Evolutionary conservation across 2,888 invertebrate genomes (phyloP).

Genomic region (Dioctria rufipes): DNA sequence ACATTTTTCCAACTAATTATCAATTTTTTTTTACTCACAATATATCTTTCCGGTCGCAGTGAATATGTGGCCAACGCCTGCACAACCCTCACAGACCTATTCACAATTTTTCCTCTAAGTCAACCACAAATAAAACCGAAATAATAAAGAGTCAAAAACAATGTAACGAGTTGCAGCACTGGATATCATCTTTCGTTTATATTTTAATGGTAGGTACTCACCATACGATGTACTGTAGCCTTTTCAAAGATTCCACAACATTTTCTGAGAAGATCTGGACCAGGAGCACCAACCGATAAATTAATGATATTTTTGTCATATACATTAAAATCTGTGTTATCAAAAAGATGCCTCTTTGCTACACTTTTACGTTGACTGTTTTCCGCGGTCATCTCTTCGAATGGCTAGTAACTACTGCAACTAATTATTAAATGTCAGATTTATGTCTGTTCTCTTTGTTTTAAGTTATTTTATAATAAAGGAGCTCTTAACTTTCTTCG

Average conservation of each 20-base stretch:
- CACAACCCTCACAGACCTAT: not conserved
- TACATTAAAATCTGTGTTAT: constrained; percentile 71
- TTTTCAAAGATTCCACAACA: constrained; percentile 71
- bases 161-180: too few relatives aligned
- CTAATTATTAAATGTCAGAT: too few relatives aligned
- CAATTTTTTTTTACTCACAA: not conserved
- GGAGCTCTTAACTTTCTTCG: too few relatives aligned
- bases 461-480: too few relatives aligned
- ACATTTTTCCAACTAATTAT: too few relatives aligned
- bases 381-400: too few relatives aligned
- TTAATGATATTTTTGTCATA: constrained; percentile 71
- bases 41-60: not conserved
- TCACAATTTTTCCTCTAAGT: too few relatives aligned
- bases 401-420: too few relatives aligned
- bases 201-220: constrained; percentile 57
- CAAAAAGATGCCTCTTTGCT: constrained; percentile 70
- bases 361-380: too few relatives aligned
- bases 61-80: not conserved
- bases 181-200: not conserved
- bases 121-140: too few relatives aligned
- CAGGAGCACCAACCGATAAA: constrained; percentile 74
- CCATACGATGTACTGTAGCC: constrained; percentile 73
- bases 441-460: too few relatives aligned
- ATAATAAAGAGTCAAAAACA: too few relatives aligned
- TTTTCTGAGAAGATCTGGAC: constrained; percentile 72